Conservation (phyloP, 2,113 vertebrate species). For the Albula goreensis region DNA sequence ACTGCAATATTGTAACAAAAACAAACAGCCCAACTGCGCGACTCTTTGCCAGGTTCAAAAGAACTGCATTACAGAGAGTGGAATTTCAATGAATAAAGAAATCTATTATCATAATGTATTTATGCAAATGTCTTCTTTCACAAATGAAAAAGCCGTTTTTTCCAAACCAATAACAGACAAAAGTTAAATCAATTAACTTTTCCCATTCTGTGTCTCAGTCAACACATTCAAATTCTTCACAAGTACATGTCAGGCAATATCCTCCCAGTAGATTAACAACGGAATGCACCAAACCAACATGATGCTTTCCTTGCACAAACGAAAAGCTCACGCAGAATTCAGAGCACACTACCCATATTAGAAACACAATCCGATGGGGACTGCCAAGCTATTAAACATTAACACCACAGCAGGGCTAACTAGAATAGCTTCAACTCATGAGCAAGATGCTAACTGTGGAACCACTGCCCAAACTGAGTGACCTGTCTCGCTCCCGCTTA, state of each 20-base stretch:
- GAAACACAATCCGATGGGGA: constrained; percentile 36
- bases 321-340: not conserved
- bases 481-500: not conserved
- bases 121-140: too few species aligned
- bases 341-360: constrained; percentile 14
- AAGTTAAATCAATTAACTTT: too few species aligned
- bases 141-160: not conserved
- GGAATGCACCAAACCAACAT: not conserved
- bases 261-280: not conserved
- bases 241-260: too few species aligned
- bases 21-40: too few species aligned
- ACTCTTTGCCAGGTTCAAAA: too few species aligned
- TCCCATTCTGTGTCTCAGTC: too few species aligned
- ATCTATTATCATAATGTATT: not conserved
- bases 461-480: not conserved
- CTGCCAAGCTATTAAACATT: constrained; percentile 48
- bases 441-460: constrained; percentile 17
- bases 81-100: too few species aligned
- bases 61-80: too few species aligned
- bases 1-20: too few species aligned
- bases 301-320: not conserved
- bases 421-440: not conserved
- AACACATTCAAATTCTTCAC: too few species aligned
- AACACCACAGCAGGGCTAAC: constrained; percentile 13
- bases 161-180: too few species aligned